Base-by-base conservation (phyloP, 2,113 vertebrate species). In the Pipa parva region DNA sequence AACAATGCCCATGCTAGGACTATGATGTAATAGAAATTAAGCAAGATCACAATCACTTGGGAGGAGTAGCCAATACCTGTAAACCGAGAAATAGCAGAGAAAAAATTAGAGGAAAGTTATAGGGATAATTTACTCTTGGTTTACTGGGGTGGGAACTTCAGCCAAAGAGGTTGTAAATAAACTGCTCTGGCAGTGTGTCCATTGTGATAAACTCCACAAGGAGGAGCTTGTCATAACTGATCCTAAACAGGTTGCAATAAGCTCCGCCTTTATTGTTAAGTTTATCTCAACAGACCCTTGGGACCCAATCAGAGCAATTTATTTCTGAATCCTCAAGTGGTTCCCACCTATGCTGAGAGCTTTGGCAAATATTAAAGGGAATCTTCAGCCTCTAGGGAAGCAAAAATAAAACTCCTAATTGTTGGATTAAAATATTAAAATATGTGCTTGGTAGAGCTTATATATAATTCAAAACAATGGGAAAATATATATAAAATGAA, bases 1-100 rank as follows among this genome's bases (percentile, higher is more conserved):
- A 97, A 97, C 76, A 97, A 83, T 28, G 90, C 93, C 95, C 96
- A 99, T 70, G 96, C 94, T 76, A 98, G 82, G 65, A 99, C 93
- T 1, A 99, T 18, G 63, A 97, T 92, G 81, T 98, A 99, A 81
- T 97, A 99, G 78, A 91, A 77, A 78, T 93, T 95, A n/a, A 95
- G 83, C 50, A 97, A 85, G 1, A 61, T 29, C 15, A 29, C 25
- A 18, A 61, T 61, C 9, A 61, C 87, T 82, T 48, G 39, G 2
- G 39, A 29, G 3, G 25, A 28, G 27, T 61, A 61, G 27, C 59
- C 59, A 0, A 59, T 37, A 64, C 73, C 54, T 68, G 73, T n/a
- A 9, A 56, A 17, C 18, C 31, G 54, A n/a, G 54, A 10, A 26
- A 54, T 6, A 27, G 3, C 22, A 46, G 42, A 36, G 33, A 10